Conservation (phyloP, 2,888 invertebrate genomes). For the Strigamia maritima region DNA sequence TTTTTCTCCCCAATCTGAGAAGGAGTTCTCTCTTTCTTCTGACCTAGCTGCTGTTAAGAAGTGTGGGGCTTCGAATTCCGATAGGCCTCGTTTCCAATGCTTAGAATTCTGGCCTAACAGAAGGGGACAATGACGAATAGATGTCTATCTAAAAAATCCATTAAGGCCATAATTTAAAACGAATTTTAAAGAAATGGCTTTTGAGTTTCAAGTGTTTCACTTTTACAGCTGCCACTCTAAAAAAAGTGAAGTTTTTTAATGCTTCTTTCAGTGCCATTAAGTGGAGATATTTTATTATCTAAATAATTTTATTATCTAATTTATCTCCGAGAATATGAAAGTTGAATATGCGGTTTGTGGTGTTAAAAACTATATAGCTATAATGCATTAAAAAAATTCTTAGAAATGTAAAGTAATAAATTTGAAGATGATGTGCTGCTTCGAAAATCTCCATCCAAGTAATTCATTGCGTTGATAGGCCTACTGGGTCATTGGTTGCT, state of each 20-base stretch:
- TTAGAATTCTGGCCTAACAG: neutral
- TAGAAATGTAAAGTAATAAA: slow-evolving; percentile 12
- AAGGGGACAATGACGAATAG: slow-evolving; percentile 9
- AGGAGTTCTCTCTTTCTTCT: slow-evolving; percentile 21
- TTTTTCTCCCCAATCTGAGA: slow-evolving; percentile 24
- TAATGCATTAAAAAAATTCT: neutral
- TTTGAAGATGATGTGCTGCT: slow-evolving; percentile 27
- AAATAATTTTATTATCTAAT: neutral
- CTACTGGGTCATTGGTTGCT: slow-evolving; percentile 23
- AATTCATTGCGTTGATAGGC: slow-evolving; percentile 27
- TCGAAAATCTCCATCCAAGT: slow-evolving; percentile 18
- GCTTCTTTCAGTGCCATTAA: neutral
- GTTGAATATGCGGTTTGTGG: neutral
- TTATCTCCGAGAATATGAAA: neutral
- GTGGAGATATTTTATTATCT: neutral
- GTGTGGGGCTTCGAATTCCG: slow-evolving; percentile 22
- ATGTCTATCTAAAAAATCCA: slow-evolving; percentile 11
- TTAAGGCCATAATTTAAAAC: neutral
- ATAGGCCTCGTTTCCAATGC: slow-evolving; percentile 24
- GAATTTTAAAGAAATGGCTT: neutral
- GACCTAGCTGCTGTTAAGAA: slow-evolving; percentile 24
- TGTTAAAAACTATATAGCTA: too few species aligned
- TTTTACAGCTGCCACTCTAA: neutral
- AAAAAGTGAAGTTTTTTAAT: neutral
- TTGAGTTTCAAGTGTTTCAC: neutral